These are phyloP conservation scores for Girardinus metallicus DNA, from an alignment of 2,797 vertebrate species.

Conservation along the genomic window DNA sequence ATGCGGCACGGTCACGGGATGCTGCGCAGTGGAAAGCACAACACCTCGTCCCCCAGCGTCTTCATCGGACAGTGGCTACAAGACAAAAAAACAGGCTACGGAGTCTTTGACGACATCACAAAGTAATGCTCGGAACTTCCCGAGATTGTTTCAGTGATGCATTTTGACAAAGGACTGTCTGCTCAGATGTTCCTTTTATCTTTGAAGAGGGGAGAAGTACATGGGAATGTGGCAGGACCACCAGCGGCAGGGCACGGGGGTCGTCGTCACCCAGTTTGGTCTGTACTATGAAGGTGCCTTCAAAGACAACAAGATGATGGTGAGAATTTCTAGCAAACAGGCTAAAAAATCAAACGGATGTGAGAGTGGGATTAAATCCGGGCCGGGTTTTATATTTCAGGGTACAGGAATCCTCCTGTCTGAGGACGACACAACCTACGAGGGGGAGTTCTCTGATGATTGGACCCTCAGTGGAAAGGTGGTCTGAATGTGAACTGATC, in stretches of 20 bases:
- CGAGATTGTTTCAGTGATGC: not conserved
- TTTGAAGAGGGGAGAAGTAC: conserved; percentile 92
- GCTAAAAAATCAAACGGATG: too few relatives aligned
- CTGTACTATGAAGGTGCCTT: conserved; percentile 97
- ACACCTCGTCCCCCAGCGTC: conserved; percentile 94
- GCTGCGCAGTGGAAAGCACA: conserved; percentile 92
- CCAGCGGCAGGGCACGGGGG: conserved; percentile 89
- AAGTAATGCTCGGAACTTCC: conserved; percentile 78
- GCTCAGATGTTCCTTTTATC: not conserved
- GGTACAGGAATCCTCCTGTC: conserved; percentile 92
- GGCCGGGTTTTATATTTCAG: conserved; percentile 68
- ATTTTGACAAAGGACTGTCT: not conserved
- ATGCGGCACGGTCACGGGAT: conserved; percentile 95
- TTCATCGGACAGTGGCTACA: conserved; percentile 96
- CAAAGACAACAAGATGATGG: conserved; percentile 95
- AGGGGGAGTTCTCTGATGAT: conserved; percentile 97
- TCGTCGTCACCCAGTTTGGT: conserved; percentile 97
- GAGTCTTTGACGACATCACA: conserved; percentile 97
- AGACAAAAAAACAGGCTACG: conserved; percentile 96
- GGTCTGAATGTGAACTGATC: conserved; percentile 13
- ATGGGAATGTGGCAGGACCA: conserved; percentile 99
- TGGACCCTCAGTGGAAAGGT: conserved; percentile 98
- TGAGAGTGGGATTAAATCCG: not conserved
- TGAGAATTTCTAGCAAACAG: conserved; percentile 47
- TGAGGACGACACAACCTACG: conserved; percentile 95